These are phyloP conservation scores for Drepanosiphum platanoidis DNA, from an alignment of 2,888 invertebrate genomes.

Conservation along the genomic window DNA sequence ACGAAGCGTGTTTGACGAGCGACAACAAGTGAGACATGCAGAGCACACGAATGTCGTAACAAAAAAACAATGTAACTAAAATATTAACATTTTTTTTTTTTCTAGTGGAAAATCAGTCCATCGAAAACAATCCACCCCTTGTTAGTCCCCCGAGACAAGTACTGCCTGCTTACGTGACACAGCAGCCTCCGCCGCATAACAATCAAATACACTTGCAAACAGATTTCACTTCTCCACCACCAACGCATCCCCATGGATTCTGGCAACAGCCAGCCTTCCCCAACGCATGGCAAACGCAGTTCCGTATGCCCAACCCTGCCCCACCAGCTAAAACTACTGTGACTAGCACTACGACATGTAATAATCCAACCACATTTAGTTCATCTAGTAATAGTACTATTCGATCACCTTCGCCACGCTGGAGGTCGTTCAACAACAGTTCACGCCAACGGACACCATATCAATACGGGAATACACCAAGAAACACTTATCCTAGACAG, in stretches of 20 bases:
- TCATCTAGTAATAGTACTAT: constrained; percentile 44
- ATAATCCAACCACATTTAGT: constrained; percentile 37
- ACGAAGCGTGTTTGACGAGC: constrained; percentile 9
- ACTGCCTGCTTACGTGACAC: constrained; percentile 25
- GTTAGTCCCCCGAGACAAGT: constrained; percentile 43
- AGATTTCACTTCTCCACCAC: constrained; percentile 54
- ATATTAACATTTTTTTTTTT: constrained; percentile 20
- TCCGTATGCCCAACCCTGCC: constrained; percentile 34
- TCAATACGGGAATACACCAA: constrained; percentile 44
- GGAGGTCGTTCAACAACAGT: constrained; percentile 41
- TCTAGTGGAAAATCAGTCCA: constrained; percentile 51
- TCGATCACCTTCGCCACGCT: constrained; percentile 47
- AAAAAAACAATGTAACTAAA: background rate
- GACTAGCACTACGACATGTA: constrained; percentile 31
- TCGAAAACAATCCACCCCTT: constrained; percentile 10
- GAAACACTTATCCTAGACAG: constrained; percentile 53
- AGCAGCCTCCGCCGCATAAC: constrained; percentile 35
- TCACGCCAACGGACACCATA: constrained; percentile 52
- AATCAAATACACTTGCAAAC: constrained; percentile 45
- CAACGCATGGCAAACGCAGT: constrained; percentile 43
- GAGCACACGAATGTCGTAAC: background rate
- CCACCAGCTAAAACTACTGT: constrained; percentile 26
- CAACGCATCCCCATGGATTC: constrained; percentile 46
- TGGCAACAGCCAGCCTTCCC: constrained; percentile 43
- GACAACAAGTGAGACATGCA: constrained; percentile 28